These are phyloP conservation scores for Lycocerus yunnanus DNA, from an alignment of 2,888 invertebrate genomes.

Conservation along the genomic window DNA sequence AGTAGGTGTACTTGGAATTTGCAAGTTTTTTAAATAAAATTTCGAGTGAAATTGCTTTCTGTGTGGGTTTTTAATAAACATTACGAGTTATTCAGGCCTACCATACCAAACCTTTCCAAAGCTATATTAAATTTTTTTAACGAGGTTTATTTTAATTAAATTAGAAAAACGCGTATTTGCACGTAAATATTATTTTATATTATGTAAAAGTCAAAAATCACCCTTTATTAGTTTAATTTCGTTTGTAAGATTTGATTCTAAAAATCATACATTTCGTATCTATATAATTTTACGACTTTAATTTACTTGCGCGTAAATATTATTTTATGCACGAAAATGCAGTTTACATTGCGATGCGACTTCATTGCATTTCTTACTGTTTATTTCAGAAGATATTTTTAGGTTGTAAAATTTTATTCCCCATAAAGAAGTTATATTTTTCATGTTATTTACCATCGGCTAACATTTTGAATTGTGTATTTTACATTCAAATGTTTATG, in stretches of 20 bases:
- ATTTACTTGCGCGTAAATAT: background rate
- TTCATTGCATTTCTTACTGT: background rate
- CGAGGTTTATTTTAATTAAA: background rate
- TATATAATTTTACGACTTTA: background rate
- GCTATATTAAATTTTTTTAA: background rate
- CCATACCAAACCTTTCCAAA: background rate
- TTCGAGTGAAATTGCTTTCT: background rate
- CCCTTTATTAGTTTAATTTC: background rate
- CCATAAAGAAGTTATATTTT: background rate
- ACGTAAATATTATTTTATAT: no score
- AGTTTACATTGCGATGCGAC: background rate
- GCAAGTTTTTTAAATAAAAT: background rate
- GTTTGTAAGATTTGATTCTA: background rate
- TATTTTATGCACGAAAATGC: background rate
- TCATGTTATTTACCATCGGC: background rate
- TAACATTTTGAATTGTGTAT: background rate
- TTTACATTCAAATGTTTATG: background rate
- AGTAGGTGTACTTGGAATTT: background rate
- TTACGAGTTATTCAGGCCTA: background rate
- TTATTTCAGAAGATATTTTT: background rate
- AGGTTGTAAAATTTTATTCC: background rate
- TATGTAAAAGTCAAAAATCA: background rate
- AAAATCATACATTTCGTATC: background rate
- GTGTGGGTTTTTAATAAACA: background rate
- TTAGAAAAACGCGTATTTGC: background rate